Conservation (phyloP, 2,888 invertebrate species). For the Eristalis pertinax region DNA sequence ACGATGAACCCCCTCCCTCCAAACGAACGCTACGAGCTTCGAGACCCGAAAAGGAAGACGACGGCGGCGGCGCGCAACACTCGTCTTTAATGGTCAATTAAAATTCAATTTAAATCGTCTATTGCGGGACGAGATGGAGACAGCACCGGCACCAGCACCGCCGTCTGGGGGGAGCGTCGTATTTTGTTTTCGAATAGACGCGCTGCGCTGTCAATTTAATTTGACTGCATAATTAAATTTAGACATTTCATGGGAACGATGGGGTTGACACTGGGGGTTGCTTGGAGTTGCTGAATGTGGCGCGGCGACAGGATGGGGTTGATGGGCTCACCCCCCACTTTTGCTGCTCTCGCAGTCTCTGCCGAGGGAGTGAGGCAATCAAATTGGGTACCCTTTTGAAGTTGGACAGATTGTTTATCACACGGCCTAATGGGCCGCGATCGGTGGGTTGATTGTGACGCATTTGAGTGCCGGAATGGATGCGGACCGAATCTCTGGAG, state of each 20-base stretch:
- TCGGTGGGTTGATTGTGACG: background rate
- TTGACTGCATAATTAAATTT: slow-evolving; percentile 61
- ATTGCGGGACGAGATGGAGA: background rate
- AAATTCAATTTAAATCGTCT: slow-evolving; percentile 45
- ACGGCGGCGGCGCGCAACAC: background rate
- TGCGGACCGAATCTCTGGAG: background rate
- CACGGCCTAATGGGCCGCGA: background rate
- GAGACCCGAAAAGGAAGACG: background rate
- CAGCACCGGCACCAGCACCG: background rate
- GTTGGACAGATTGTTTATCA: background rate
- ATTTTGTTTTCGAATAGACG: background rate
- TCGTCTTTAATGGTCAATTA: slow-evolving; percentile 52
- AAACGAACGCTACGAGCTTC: background rate
- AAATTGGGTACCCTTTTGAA: no score
- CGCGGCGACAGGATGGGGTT: background rate
- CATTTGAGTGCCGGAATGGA: background rate
- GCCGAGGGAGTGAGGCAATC: no score
- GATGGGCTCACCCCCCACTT: background rate
- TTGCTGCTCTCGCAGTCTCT: background rate
- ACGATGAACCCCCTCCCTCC: no score
- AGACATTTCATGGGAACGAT: slow-evolving; percentile 54
- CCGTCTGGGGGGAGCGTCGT: background rate
- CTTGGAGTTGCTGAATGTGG: background rate
- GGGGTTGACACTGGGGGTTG: slow-evolving; percentile 28
- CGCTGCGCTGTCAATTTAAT: slow-evolving; percentile 46